A percentile compares a stretch with the other conserved stretches of the same genome.
These are phyloP conservation scores for Hypocryptadius cinnamomeus DNA, from an alignment of 2,113 vertebrate species.

Conservation along the genomic window DNA sequence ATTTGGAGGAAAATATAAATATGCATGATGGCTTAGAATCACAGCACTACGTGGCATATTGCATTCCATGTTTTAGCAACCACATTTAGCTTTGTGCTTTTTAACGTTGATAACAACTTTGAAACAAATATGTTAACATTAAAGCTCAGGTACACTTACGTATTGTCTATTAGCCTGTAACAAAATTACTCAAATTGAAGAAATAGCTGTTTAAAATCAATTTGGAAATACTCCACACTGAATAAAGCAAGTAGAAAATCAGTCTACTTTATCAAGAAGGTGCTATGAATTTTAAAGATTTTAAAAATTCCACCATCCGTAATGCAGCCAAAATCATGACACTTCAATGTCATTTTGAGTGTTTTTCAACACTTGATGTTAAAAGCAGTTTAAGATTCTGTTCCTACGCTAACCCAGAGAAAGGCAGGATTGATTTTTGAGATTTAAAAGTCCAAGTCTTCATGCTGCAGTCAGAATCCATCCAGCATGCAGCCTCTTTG, in stretches of 20 bases:
- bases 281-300: constrained; percentile 72
- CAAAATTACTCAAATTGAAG: constrained; percentile 70
- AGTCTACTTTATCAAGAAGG: constrained; percentile 70
- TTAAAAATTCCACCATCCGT: constrained; percentile 1
- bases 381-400: constrained; percentile 56
- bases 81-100: constrained; percentile 60
- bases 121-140: constrained; percentile 61
- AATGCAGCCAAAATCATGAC: constrained; percentile 64
- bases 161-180: constrained; percentile 57
- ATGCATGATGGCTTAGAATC: constrained; percentile 49
- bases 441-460: neutral
- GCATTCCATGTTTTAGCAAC: constrained; percentile 50
- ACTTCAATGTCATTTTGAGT: constrained; percentile 69
- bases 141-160: constrained; percentile 52
- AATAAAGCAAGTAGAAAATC: constrained; percentile 71
- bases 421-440: constrained; percentile 19
- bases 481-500: neutral
- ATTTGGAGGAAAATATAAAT: constrained; percentile 52
- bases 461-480: neutral
- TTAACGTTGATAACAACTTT: constrained; percentile 43
- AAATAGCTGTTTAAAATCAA: constrained; percentile 69
- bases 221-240: constrained; percentile 62
- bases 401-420: constrained; percentile 36
- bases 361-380: constrained; percentile 53
- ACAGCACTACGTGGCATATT: neutral